Base-by-base conservation (phyloP, 2,888 invertebrate species). In the Adelphocoris suturalis region DNA sequence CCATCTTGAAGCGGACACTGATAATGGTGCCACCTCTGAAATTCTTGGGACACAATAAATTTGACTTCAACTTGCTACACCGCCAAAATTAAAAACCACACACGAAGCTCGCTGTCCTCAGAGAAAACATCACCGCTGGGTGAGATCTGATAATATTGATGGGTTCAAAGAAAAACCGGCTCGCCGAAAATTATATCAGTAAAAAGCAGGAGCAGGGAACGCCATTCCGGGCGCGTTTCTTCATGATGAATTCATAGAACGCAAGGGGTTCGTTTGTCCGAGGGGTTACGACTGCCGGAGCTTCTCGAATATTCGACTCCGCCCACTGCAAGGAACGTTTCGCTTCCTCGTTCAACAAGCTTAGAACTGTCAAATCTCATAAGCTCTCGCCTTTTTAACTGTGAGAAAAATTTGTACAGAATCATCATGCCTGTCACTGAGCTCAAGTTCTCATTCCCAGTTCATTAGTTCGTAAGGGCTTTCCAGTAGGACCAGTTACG, bases 171-270 rank as follows among this genome's bases (percentile, higher is more conserved):
- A 68, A 68, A 68, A 68, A 68, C 68, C 52, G 52, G 68, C 68
- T 23, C 68, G 19, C 57, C 57, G 57, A 57, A 68, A 68, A 68
- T 68, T 23, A 68, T 68, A 7, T 19, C 12, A 68, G 68, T 23
- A 23, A 61, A 23, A 61, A 19, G 68, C 5, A 23, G 68, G 27
- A 68, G 68, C 68, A 7, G 11, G 19, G 68, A n/a, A 27, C 23
- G 68, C 4, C 68, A 68, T 68, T 68, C 68, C 68, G 13, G 12
- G 23, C 5, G 68, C 11, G 68, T 68, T 68, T 68, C 68, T 68
- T 68, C 68, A 68, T 68, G 68, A 68, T 68, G 68, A 68, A 68
- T 68, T 68, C 68, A 68, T 23, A 68, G 68, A 68, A 68, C 23
- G 68, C 19, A 68, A n/a, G 68, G 68, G 68, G 19, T 68, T 68